Percentiles rank a stretch among this genome's conserved stretches.
Evolutionary conservation across 1,140 invertebrate genomes (phyloP).

Genomic region (Oncopeltus fasciatus): DNA sequence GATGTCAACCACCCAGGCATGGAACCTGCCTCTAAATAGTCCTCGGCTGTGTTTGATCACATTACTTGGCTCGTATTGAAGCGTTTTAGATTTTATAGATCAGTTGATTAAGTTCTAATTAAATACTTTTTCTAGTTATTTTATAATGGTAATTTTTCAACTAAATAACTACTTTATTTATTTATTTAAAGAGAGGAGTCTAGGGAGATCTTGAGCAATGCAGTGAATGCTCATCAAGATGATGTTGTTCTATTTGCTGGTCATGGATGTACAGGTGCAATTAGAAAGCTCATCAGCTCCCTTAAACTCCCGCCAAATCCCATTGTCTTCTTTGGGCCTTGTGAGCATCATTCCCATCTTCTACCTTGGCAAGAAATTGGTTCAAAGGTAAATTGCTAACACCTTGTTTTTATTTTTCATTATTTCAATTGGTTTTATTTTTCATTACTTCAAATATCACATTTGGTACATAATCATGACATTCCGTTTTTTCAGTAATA

Average conservation of each 20-base stretch:
- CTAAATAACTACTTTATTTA: neutral
- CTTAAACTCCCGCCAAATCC: constrained; percentile 43
- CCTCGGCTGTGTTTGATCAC: no score
- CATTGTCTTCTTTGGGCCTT: constrained; percentile 67
- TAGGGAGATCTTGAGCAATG: constrained; percentile 63
- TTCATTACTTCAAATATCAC: neutral
- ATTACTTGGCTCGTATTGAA: no score
- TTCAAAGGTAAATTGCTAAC: constrained; percentile 50
- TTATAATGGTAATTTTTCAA: neutral
- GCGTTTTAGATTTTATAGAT: no score
- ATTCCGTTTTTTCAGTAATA: no score
- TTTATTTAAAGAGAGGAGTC: constrained; percentile 55
- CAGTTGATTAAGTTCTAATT: neutral
- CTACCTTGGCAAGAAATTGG: constrained; percentile 69
- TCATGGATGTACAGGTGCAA: constrained; percentile 53
- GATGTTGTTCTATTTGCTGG: constrained; percentile 72
- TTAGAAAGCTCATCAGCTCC: constrained; percentile 52
- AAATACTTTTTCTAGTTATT: neutral
- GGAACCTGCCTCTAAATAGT: no score
- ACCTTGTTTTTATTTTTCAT: neutral
- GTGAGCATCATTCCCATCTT: constrained; percentile 72
- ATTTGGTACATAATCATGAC: no score
- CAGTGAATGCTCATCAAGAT: constrained; percentile 64
- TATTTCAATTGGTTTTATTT: neutral
- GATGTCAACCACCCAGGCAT: no score